Evolutionary conservation across 2,797 vertebrate species (phyloP).

Genomic region (Mormyrops attenuatus): DNA sequence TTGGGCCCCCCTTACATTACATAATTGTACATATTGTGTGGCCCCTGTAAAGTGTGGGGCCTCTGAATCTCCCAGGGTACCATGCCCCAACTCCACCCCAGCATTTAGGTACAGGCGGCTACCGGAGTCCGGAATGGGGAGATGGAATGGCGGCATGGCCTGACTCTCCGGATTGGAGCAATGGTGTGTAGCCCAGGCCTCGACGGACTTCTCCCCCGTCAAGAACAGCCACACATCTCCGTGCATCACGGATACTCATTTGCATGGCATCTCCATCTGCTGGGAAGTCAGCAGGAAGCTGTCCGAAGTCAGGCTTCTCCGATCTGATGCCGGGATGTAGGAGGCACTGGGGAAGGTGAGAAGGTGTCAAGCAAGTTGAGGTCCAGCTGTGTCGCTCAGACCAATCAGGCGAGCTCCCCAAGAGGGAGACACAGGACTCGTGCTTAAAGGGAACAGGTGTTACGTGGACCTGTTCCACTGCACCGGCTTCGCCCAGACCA

Average conservation of each 20-base stretch:
- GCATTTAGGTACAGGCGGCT: background rate
- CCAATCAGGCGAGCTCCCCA: slow-evolving; percentile 26
- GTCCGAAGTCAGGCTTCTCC: slow-evolving; percentile 32
- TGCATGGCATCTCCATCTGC: slow-evolving; percentile 33
- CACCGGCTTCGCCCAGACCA: background rate
- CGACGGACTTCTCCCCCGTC: background rate
- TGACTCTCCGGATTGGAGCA: background rate
- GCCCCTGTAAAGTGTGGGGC: background rate
- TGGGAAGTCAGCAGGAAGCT: slow-evolving; percentile 60
- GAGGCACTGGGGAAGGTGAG: slow-evolving; percentile 33
- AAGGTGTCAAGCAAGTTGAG: slow-evolving; percentile 56
- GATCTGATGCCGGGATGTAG: slow-evolving; percentile 12
- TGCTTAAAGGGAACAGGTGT: slow-evolving; percentile 47
- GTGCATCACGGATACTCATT: background rate
- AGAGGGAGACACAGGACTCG: slow-evolving; percentile 32
- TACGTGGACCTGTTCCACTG: background rate
- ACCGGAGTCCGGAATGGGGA: background rate
- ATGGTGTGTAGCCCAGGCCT: background rate
- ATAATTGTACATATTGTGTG: background rate
- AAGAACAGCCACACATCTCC: background rate
- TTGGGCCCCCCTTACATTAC: background rate
- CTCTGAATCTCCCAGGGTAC: background rate
- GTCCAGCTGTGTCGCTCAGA: slow-evolving; percentile 52
- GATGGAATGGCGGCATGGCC: background rate
- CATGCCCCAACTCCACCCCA: background rate